A percentile compares a stretch with the other conserved stretches of the same genome.
phyloP scores from a whole-genome alignment of 2,888 invertebrate species.

The Sceliomorpha sp. region DNA sequence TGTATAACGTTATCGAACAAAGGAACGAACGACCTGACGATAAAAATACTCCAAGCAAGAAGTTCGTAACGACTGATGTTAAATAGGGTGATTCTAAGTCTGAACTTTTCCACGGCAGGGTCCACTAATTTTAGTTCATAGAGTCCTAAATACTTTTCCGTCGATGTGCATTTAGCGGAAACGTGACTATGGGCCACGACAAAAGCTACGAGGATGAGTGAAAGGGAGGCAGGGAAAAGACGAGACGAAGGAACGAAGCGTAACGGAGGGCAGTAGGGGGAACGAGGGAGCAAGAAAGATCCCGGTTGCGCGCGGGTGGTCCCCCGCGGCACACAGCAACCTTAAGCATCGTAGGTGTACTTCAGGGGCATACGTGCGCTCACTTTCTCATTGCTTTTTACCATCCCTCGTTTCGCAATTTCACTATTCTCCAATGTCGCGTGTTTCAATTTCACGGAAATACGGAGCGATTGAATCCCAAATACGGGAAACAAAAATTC shows the following conservation, averaged over 20 bases:
- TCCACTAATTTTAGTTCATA: conserved; percentile 49
- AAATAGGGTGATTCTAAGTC: conserved; percentile 14
- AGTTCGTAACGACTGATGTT: conserved; percentile 11
- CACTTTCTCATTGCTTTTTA: conserved; percentile 44
- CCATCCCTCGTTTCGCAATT: conserved; percentile 54
- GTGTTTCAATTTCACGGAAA: conserved; percentile 51
- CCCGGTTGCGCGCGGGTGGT: conserved; percentile 76
- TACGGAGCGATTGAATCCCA: conserved; percentile 44
- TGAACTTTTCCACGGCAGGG: conserved; percentile 19
- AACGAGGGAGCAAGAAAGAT: conserved; percentile 63
- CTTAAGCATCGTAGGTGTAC: conserved; percentile 22
- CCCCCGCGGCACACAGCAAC: conserved; percentile 66
- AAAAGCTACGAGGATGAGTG: conserved; percentile 52
- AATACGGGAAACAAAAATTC: conserved; percentile 38
- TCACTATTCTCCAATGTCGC: conserved; percentile 45
- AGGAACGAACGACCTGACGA: conserved; percentile 13
- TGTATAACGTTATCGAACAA: conserved; percentile 7
- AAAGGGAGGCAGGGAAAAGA: conserved; percentile 48
- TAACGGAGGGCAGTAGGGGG: conserved; percentile 59
- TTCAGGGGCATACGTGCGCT: conserved; percentile 24
- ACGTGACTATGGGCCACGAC: conserved; percentile 49
- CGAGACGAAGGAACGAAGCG: conserved; percentile 44
- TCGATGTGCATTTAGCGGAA: conserved; percentile 54
- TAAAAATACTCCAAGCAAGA: too few species aligned
- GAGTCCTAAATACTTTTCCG: conserved; percentile 52